Evolutionary conservation across 2,797 vertebrate species (phyloP).

Genomic region (Octomys mimax): DNA sequence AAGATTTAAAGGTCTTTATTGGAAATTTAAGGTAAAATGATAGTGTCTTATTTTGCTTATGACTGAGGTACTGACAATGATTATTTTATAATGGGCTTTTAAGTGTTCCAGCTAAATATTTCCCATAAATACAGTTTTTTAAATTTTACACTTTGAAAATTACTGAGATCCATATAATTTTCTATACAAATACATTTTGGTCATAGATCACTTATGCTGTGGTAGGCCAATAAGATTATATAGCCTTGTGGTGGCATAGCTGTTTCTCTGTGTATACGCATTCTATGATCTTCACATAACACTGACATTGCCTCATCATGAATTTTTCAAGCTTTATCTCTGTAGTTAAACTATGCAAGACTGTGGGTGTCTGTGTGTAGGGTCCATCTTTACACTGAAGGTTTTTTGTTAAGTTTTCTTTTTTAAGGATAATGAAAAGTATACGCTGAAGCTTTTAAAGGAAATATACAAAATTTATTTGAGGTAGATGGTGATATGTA

Average conservation of each 20-base stretch:
- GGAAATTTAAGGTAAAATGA: slow-evolving; percentile 22
- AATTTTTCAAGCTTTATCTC: neutral
- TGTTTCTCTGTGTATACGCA: neutral
- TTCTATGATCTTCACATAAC: neutral
- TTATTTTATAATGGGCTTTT: neutral
- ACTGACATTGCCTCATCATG: neutral
- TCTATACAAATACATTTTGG: neutral
- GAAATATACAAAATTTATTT: neutral
- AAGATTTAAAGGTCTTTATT: neutral
- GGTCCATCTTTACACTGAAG: neutral
- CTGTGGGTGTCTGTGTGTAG: neutral
- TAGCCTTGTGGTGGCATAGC: too few relatives aligned
- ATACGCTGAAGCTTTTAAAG: neutral
- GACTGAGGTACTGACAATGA: neutral
- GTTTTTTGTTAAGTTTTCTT: neutral
- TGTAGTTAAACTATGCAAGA: neutral
- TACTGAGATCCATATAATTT: neutral
- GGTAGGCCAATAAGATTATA: neutral
- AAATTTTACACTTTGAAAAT: slow-evolving; percentile 30
- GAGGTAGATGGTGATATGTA: neutral
- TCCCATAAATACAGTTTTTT: neutral
- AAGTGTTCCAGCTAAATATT: neutral
- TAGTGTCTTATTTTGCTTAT: neutral
- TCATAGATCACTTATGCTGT: neutral
- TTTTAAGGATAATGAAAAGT: too few relatives aligned